Evolutionary conservation across 2,797 vertebrate species (phyloP).

Genomic region (Sebastes elongatus): DNA sequence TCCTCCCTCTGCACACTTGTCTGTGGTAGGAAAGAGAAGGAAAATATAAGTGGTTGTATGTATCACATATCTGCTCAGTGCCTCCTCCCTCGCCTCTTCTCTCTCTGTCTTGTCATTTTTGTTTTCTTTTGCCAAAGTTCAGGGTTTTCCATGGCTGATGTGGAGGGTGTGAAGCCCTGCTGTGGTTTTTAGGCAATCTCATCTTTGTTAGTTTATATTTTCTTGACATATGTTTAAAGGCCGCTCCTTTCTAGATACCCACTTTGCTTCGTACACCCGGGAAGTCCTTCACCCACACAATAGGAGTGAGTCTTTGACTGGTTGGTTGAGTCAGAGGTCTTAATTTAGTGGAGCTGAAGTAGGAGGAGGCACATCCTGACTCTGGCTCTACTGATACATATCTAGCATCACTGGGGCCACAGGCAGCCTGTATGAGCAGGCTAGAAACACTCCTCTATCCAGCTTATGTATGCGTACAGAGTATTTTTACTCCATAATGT

Average conservation of each 20-base stretch:
- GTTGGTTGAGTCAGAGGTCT: constrained; percentile 44
- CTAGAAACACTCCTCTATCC: constrained; percentile 15
- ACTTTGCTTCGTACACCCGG: not conserved
- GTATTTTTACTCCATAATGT: not conserved
- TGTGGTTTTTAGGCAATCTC: constrained; percentile 2
- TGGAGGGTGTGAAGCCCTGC: constrained; percentile 12
- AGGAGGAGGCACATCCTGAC: constrained; percentile 43
- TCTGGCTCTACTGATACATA: constrained; percentile 41
- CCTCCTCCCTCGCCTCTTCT: constrained; percentile 32
- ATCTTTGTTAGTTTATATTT: constrained; percentile 24
- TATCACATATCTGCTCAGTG: constrained; percentile 28
- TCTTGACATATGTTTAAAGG: constrained; percentile 9
- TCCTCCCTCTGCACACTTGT: constrained; percentile 17
- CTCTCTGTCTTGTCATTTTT: not conserved
- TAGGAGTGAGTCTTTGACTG: constrained; percentile 14
- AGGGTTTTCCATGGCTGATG: constrained; percentile 35
- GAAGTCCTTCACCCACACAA: constrained; percentile 33
- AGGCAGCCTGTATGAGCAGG: not conserved
- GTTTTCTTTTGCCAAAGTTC: constrained; percentile 28
- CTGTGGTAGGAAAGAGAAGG: constrained; percentile 27
- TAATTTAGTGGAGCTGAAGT: constrained; percentile 47
- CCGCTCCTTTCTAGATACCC: constrained; percentile 7
- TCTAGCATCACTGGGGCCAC: constrained; percentile 7
- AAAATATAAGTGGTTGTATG: constrained; percentile 41
- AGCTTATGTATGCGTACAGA: not conserved